Evolutionary conservation across 2,888 invertebrate genomes (phyloP).

Genomic region (Deroplatys truncata): DNA sequence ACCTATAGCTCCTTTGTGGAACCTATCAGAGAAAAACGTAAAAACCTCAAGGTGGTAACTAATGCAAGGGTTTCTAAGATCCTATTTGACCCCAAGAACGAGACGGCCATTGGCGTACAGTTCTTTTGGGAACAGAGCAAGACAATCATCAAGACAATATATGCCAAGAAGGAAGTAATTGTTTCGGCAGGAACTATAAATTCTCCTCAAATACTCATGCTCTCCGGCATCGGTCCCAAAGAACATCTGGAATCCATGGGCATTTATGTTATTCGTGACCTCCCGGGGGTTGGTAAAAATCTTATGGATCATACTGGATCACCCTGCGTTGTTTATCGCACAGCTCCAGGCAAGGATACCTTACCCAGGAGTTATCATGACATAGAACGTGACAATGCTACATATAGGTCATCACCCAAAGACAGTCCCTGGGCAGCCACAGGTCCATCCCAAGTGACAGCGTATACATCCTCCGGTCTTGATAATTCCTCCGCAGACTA

Average conservation of each 20-base stretch:
- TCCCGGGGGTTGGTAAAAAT: constrained; percentile 55
- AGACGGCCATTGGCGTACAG: not conserved
- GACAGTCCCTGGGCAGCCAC: not conserved
- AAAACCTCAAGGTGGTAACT: not conserved
- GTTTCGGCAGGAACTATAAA: not conserved
- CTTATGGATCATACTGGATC: constrained; percentile 49
- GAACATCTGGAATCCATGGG: not conserved
- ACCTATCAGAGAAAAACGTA: not conserved
- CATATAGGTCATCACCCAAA: not conserved
- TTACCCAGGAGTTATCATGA: not conserved
- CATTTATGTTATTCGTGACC: constrained; percentile 39
- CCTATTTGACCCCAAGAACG: not conserved
- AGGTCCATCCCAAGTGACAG: not conserved
- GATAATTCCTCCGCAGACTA: not conserved
- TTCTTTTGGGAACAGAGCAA: not conserved
- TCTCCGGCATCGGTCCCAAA: constrained; percentile 39
- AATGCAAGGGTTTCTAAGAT: not conserved
- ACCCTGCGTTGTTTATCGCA: not conserved
- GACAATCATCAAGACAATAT: not conserved
- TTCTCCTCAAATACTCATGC: constrained; percentile 50
- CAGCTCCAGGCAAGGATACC: not conserved
- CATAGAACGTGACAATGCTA: not conserved
- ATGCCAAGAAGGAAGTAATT: constrained; percentile 2
- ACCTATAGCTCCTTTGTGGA: not conserved
- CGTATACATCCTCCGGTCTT: not conserved